Evolutionary conservation across 2,888 invertebrate species (phyloP).

Genomic region (Podabrus alpinus): DNA sequence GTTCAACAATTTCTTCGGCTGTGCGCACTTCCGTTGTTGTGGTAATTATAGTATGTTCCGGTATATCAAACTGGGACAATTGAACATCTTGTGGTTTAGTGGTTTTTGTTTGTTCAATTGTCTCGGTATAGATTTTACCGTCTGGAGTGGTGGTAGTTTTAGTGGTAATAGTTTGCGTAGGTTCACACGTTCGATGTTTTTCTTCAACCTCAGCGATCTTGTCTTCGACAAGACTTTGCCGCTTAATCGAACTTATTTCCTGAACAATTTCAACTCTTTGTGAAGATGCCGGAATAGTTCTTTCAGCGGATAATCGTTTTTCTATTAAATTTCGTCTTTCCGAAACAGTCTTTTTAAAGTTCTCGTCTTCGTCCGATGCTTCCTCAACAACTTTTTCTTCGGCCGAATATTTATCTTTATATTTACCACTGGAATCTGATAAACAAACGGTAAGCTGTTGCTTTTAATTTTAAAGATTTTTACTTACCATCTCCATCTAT

Average conservation of each 20-base stretch:
- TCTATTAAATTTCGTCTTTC: conserved; percentile 77
- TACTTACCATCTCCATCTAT: conserved; percentile 58
- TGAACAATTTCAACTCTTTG: conserved; percentile 75
- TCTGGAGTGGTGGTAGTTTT: conserved; percentile 51
- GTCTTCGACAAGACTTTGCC: conserved; percentile 64
- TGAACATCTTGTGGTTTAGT: conserved; percentile 32
- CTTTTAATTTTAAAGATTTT: not conserved
- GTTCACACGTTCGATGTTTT: conserved; percentile 48
- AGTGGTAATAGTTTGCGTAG: conserved; percentile 46
- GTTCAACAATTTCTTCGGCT: conserved; percentile 45
- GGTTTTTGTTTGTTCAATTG: conserved; percentile 57
- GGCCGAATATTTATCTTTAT: conserved; percentile 78
- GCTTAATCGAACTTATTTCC: conserved; percentile 70
- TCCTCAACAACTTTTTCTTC: conserved; percentile 77
- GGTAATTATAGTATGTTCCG: conserved; percentile 25
- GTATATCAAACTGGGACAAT: conserved; percentile 18
- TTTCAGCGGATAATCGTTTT: conserved; percentile 71
- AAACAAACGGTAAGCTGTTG: not conserved
- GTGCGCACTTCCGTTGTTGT: conserved; percentile 45
- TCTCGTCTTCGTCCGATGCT: conserved; percentile 62
- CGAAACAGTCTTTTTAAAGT: conserved; percentile 71
- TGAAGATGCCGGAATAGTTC: conserved; percentile 71
- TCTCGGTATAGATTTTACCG: conserved; percentile 55
- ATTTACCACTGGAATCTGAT: conserved; percentile 55
- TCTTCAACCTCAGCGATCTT: conserved; percentile 62